phyloP scores from a whole-genome alignment of 2,797 vertebrate genomes.

The Poeciliopsis turneri region DNA sequence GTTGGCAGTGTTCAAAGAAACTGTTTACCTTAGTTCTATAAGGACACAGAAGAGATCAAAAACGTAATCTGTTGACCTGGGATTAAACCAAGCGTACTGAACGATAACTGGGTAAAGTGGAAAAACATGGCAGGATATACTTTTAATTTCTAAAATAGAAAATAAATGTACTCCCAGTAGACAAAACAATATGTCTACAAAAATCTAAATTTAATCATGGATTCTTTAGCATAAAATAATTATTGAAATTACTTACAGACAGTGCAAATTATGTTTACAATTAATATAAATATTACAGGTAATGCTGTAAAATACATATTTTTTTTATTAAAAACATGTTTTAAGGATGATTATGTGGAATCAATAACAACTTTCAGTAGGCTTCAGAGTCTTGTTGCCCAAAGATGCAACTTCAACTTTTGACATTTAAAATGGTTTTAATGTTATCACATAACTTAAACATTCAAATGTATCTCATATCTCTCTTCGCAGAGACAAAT shows the following conservation, averaged over 20 bases:
- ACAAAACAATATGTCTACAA: background rate
- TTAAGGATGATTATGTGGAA: background rate
- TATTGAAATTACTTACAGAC: background rate
- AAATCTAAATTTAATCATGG: background rate
- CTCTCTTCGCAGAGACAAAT: slow-evolving; percentile 16
- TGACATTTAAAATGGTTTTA: background rate
- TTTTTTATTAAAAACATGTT: background rate
- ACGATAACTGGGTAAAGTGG: background rate
- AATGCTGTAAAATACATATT: background rate
- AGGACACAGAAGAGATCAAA: slow-evolving; percentile 26
- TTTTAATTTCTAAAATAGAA: background rate
- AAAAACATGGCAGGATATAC: background rate
- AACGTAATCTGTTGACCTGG: slow-evolving; percentile 27
- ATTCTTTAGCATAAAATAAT: background rate
- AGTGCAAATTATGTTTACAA: background rate
- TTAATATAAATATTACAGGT: background rate
- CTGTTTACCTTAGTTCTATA: slow-evolving; percentile 49
- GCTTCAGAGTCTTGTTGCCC: background rate
- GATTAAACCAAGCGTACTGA: slow-evolving; percentile 18
- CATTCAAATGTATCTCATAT: slow-evolving; percentile 3
- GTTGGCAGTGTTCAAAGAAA: slow-evolving; percentile 37
- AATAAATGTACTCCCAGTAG: background rate
- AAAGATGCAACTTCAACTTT: background rate
- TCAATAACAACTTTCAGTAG: background rate
- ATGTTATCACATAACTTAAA: slow-evolving; percentile 2